Base-by-base conservation (phyloP, 2,797 vertebrate genomes). In the Enteromius anoplus region DNA sequence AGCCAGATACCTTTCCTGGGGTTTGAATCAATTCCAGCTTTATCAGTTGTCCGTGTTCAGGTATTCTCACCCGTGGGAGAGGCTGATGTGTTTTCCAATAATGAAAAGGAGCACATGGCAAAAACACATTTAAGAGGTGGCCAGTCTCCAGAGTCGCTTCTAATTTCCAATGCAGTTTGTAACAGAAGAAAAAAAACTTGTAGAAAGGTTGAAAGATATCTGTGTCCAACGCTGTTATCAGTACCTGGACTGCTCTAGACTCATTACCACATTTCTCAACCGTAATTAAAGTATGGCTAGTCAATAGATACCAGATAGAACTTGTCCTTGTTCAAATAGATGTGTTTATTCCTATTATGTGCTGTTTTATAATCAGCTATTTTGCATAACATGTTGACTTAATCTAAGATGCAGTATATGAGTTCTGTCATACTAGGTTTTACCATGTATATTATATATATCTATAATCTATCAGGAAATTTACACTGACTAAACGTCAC, bases 1-100 rank as follows among this genome's bases (percentile, higher is more conserved):
- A 93, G 91, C 86, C 90, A 94, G 90, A 92, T 91, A 91, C 90
- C 90, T 88, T 91, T 93, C 90, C 93, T 93, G 85, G 85, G 92
- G 92, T 92, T 92, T 89, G 92, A 95, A 95, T 95, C 94, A 95
- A 95, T 95, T 95, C 93, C 91, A 89, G 92, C 93, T 94, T 95
- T 95, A 94, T 95, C 94, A 94, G 93, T 93, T 89, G 89, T 93
- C 90, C 91, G 90, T 93, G 93, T 94, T 91, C 92, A 91, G 93
- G 93, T 94, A 94, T 94, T 91, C 92, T 93, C 88, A 92, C 91
- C 92, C 91, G 47, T 85, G 81, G 92, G 91, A 88, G 87, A 89
- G 90, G 88, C 92, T 92, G 92, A 93, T 93, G 92, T 93, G 90
- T 95, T 95, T 94, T 94, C 94, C 94, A 95, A 94, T 94, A 95